Percentiles rank a stretch among this genome's conserved stretches.
phyloP scores from a whole-genome alignment of 2,113 vertebrate genomes.

The Lethenteron reissneri region DNA sequence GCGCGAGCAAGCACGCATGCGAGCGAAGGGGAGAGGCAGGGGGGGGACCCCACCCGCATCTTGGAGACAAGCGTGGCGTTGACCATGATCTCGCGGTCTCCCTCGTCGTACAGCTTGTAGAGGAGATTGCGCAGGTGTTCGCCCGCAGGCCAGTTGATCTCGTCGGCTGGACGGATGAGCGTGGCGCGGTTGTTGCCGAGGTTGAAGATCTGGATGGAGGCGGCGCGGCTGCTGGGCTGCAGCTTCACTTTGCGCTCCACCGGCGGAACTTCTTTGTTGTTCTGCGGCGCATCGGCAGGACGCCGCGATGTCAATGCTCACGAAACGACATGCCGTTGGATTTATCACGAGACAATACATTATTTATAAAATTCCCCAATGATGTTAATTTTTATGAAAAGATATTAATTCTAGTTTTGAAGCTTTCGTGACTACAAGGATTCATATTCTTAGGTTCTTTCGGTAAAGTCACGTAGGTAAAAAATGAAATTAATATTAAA shows the following conservation, averaged over 20 bases:
- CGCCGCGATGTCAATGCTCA: too few species aligned
- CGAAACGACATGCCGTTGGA: too few species aligned
- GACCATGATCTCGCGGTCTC: conserved; percentile 31
- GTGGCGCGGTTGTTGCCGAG: conserved; percentile 29
- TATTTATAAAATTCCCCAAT: too few species aligned
- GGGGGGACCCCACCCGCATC: conserved; percentile 38
- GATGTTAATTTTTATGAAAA: too few species aligned
- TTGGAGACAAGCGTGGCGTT: conserved; percentile 31
- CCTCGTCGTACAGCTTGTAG: conserved; percentile 65
- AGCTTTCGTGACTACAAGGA: too few species aligned
- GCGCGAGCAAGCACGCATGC: too few species aligned
- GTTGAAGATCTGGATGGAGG: conserved; percentile 34
- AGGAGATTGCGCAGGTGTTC: conserved; percentile 37
- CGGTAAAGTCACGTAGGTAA: too few species aligned
- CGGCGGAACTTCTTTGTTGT: conserved; percentile 25
- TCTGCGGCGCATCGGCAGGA: conserved; percentile 18
- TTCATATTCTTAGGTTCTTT: too few species aligned
- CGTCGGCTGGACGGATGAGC: conserved; percentile 45
- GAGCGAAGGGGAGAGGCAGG: too few species aligned
- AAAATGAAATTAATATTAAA: too few species aligned
- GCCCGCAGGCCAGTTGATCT: conserved; percentile 49
- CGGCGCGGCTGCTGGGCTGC: conserved; percentile 42
- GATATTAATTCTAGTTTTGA: too few species aligned
- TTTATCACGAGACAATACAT: too few species aligned
- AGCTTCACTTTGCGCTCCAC: conserved; percentile 40